Conservation (phyloP, 2,888 invertebrate genomes). For the Octodonta nipae region DNA sequence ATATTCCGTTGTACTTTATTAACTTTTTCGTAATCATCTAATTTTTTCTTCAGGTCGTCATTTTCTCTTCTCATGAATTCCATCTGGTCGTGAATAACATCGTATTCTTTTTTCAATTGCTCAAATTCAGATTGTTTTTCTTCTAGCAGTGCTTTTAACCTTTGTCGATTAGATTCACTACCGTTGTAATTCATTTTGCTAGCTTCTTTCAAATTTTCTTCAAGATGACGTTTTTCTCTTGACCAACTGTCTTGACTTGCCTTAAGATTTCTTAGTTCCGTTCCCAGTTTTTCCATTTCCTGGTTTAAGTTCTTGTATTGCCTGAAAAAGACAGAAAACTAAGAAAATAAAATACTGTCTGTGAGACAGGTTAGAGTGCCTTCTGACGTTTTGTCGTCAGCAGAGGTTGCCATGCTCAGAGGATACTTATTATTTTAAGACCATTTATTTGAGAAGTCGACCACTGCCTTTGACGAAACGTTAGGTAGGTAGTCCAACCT, state of each 20-base stretch:
- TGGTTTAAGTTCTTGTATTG: constrained; percentile 48
- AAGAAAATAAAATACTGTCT: neutral
- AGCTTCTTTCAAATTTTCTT: constrained; percentile 41
- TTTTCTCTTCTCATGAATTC: constrained; percentile 60
- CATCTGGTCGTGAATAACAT: constrained; percentile 55
- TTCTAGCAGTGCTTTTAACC: constrained; percentile 55
- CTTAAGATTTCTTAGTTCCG: constrained; percentile 50
- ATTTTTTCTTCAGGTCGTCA: constrained; percentile 65
- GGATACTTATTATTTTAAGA: no score
- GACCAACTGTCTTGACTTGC: constrained; percentile 55
- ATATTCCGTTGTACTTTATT: constrained; percentile 69
- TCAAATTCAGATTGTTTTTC: constrained; percentile 64
- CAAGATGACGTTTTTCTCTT: constrained; percentile 56
- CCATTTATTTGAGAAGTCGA: no score
- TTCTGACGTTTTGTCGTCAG: no score
- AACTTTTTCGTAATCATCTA: constrained; percentile 75
- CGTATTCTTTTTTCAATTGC: constrained; percentile 52
- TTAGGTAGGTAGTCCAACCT: no score
- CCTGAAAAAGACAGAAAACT: constrained; percentile 33
- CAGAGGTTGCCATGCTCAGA: no score
- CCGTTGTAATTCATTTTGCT: constrained; percentile 15
- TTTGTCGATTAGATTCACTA: constrained; percentile 47
- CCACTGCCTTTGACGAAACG: no score
- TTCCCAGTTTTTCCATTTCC: constrained; percentile 47
- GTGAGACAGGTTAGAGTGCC: neutral